phyloP scores from a whole-genome alignment of 2,797 vertebrate genomes.

The Manis pentadactyla region DNA sequence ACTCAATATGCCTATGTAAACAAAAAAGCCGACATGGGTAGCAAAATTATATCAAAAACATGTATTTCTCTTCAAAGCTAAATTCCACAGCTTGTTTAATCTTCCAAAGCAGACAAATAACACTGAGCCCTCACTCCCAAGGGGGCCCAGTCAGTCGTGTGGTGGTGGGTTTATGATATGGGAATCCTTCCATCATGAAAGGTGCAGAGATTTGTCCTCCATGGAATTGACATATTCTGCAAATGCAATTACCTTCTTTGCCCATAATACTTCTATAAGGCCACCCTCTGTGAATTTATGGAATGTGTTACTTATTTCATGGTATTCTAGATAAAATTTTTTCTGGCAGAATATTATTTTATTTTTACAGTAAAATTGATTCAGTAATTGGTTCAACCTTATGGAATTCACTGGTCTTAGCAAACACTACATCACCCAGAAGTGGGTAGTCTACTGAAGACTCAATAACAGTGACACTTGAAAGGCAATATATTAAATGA shows the following conservation, averaged over 20 bases:
- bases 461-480: not conserved
- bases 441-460: not conserved
- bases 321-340: not conserved
- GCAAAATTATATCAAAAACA: not conserved
- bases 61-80: not conserved
- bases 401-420: not conserved
- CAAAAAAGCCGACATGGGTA: too few relatives aligned
- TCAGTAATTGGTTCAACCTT: not conserved
- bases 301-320: not conserved
- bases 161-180: not conserved
- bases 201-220: not conserved
- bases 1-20: not conserved
- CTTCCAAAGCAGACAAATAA: not conserved
- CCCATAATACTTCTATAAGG: not conserved
- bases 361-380: not conserved
- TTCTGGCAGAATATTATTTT: not conserved
- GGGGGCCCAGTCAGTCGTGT: rapidly evolving
- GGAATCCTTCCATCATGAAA: not conserved
- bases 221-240: not conserved
- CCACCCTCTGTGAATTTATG: not conserved
- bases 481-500: not conserved
- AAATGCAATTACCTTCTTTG: not conserved
- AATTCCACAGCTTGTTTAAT: not conserved
- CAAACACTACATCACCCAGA: not conserved
- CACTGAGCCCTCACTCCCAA: not conserved